Base-by-base conservation (phyloP, 2,888 invertebrate genomes). In the Pteria penguin region DNA sequence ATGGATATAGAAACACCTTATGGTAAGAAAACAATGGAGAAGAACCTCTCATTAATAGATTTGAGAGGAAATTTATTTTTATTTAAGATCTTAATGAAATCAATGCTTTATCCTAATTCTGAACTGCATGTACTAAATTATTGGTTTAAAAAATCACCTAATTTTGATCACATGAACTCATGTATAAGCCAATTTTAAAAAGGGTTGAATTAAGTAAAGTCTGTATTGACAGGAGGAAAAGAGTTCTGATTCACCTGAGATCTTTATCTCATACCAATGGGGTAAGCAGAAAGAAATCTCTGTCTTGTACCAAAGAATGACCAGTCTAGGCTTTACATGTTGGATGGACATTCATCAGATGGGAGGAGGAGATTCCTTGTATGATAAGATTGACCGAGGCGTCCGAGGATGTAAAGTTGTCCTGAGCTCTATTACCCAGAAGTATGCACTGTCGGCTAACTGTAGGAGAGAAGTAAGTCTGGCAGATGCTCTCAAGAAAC, bases 181-280 rank as follows among this genome's bases (percentile, higher is more conserved):
- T n/a, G n/a, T n/a, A n/a, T n/a, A n/a, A n/a, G n/a, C n/a, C n/a
- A n/a, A n/a, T n/a, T n/a, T n/a, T n/a, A n/a, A n/a, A n/a, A n/a
- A n/a, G n/a, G n/a, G n/a, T n/a, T n/a, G n/a, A n/a, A n/a, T n/a
- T n/a, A n/a, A n/a, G n/a, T n/a, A n/a, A n/a, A n/a, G n/a, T n/a
- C n/a, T n/a, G n/a, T n/a, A n/a, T n/a, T n/a, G n/a, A n/a, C n/a
- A n/a, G n/a, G n/a, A n/a, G n/a, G n/a, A n/a, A n/a, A n/a, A n/a
- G n/a, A n/a, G n/a, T n/a, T n/a, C n/a, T 26, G 31, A n/a, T 27
- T 72, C 76, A 55, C 81, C 78, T 8, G 76, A 82, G 61, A 81
- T 90, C 2, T 90, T 89, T 77, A 83, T 90, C 26, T 89, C 90
- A 5, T 91, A 90, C 79, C 89, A 91, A 74, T 91, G 91, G 91